phyloP scores from a whole-genome alignment of 2,113 vertebrate species.

The Peromyscus leucopus region DNA sequence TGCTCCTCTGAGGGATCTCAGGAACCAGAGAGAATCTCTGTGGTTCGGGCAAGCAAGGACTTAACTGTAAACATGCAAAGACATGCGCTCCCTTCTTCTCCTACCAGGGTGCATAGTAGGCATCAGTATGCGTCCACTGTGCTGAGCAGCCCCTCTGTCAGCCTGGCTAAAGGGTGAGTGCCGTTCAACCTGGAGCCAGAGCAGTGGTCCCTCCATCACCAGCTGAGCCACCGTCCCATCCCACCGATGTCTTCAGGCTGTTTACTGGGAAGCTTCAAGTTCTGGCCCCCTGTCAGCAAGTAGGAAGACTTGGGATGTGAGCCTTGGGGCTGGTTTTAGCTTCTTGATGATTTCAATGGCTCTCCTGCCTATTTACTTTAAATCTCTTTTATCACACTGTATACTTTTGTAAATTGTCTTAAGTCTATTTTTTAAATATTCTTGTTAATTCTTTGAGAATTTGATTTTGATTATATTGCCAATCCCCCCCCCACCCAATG shows the following conservation, averaged over 20 bases:
- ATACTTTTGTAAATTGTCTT: background rate
- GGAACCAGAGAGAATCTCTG: background rate
- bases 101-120: background rate
- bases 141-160: background rate
- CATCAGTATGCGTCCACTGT: too few species aligned
- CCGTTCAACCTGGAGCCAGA: background rate
- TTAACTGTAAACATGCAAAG: background rate
- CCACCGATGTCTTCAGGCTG: background rate
- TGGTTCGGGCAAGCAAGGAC: background rate
- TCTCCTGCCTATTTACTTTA: background rate
- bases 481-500: too few species aligned
- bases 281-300: background rate
- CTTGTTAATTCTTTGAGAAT: background rate
- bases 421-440: background rate
- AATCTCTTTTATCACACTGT: background rate
- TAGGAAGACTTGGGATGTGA: background rate
- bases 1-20: constrained; percentile 28
- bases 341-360: background rate
- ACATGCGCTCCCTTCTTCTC: too few species aligned
- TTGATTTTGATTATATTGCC: background rate
- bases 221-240: background rate
- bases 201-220: background rate
- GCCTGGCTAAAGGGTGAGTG: background rate
- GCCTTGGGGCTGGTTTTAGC: background rate
- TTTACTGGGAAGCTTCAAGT: background rate